Percentiles rank a stretch among this genome's conserved stretches.
Evolutionary conservation across 1,140 invertebrate species (phyloP).

Genomic region (Choristoneura fumiferana): DNA sequence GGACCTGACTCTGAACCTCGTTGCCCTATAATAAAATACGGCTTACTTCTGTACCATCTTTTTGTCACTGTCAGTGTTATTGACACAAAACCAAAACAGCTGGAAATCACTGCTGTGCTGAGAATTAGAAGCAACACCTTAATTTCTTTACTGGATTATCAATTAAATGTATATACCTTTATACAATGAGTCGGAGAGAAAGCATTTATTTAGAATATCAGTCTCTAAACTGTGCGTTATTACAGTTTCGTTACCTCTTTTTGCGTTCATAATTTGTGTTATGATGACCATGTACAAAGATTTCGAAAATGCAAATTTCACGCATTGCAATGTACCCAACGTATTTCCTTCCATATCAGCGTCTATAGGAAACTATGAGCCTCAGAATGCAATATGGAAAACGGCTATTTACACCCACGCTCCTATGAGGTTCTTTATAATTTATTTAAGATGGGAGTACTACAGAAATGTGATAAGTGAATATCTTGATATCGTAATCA

Average conservation of each 20-base stretch:
- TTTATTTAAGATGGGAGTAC: conserved; percentile 84
- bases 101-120: background rate
- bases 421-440: conserved; percentile 82
- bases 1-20: background rate
- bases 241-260: conserved; percentile 86
- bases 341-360: conserved; percentile 96
- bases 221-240: conserved; percentile 83
- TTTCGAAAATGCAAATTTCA: conserved; percentile 90
- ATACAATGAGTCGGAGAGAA: conserved; percentile 59
- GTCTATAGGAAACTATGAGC: conserved; percentile 93
- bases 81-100: conserved; percentile 1
- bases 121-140: background rate
- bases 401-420: conserved; percentile 91
- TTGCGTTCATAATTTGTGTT: conserved; percentile 84
- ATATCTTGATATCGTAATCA: conserved; percentile 60
- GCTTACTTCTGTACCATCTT: background rate
- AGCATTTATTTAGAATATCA: conserved; percentile 70
- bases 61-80: conserved; percentile 6
- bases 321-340: conserved; percentile 93
- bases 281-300: conserved; percentile 89
- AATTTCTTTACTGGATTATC: background rate
- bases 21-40: conserved; percentile 1
- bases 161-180: conserved; percentile 71
- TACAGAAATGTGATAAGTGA: conserved; percentile 76
- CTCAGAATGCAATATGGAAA: conserved; percentile 94